Percentiles rank a stretch among this genome's conserved stretches.
phyloP scores from a whole-genome alignment of 2,888 invertebrate species.

The Dromius quadrimaculatus region DNA sequence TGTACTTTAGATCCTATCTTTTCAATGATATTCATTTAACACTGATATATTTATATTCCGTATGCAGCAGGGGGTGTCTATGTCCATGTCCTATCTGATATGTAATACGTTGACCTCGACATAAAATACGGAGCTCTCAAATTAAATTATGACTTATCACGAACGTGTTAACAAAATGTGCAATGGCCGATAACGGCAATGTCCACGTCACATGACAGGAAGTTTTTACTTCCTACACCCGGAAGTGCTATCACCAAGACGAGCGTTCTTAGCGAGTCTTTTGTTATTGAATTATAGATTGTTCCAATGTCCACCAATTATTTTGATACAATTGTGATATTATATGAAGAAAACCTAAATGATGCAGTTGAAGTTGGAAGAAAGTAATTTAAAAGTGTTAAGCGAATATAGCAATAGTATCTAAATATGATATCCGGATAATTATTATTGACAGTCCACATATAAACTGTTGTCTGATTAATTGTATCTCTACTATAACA shows the following conservation, averaged over 20 bases:
- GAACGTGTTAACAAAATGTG: constrained; percentile 32
- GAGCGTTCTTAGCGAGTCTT: neutral
- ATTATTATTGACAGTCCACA: too few relatives aligned
- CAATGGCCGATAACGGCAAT: neutral
- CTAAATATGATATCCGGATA: neutral
- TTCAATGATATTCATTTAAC: neutral
- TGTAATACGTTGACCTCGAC: constrained; percentile 38
- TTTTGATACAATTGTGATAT: constrained; percentile 1
- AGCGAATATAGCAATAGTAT: neutral
- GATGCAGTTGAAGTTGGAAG: neutral
- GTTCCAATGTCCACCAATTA: neutral
- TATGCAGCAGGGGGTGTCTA: constrained; percentile 4
- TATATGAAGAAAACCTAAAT: neutral
- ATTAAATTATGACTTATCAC: constrained; percentile 45
- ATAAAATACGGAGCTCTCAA: constrained; percentile 32
- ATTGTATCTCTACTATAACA: too few relatives aligned
- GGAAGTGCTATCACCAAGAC: constrained; percentile 21
- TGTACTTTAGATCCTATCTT: constrained; percentile 13
- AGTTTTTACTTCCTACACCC: constrained; percentile 4
- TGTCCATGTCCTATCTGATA: constrained; percentile 18
- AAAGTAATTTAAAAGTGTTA: neutral
- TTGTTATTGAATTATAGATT: constrained; percentile 5
- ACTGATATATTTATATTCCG: constrained; percentile 19
- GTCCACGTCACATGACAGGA: neutral
- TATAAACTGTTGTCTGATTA: too few relatives aligned